A percentile compares a stretch with the other conserved stretches of the same genome.
Conservation (phyloP, 2,797 vertebrate species). For the Scarus forsteni region DNA sequence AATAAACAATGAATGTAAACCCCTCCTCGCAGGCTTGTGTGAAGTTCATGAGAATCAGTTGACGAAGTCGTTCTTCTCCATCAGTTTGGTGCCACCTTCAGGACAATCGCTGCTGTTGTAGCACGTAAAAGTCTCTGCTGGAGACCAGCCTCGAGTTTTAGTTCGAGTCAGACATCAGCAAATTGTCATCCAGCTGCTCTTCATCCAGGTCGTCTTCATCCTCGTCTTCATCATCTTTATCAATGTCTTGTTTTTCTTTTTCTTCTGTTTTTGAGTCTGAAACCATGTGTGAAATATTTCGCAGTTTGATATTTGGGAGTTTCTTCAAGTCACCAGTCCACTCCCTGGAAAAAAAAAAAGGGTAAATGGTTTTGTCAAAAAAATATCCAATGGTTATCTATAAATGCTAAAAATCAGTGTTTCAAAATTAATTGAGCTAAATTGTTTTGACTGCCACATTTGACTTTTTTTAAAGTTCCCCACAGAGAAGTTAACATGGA, state of each 20-base stretch:
- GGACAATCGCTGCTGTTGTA: slow-evolving; percentile 41
- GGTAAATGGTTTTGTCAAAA: not conserved
- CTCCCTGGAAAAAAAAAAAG: slow-evolving; percentile 81
- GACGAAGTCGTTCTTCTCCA: not conserved
- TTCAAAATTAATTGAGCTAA: too few species aligned
- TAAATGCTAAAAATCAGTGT: not conserved
- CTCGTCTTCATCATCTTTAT: slow-evolving; percentile 40
- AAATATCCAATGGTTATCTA: too few species aligned
- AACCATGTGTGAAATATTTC: slow-evolving; percentile 86
- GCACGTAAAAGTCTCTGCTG: not conserved
- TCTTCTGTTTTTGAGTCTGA: slow-evolving; percentile 56
- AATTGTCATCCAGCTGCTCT: slow-evolving; percentile 61
- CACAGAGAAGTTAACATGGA: too few species aligned
- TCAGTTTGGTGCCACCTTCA: slow-evolving; percentile 38
- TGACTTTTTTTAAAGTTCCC: too few species aligned
- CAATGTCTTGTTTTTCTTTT: slow-evolving; percentile 41
- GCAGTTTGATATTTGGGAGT: slow-evolving; percentile 95
- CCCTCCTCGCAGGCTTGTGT: slow-evolving; percentile 35
- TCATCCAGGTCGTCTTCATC: slow-evolving; percentile 54
- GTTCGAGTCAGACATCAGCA: slow-evolving; percentile 61
- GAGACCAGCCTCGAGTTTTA: slow-evolving; percentile 12
- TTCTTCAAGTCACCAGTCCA: slow-evolving; percentile 96
- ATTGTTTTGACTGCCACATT: too few species aligned
- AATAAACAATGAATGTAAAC: slow-evolving; percentile 85
- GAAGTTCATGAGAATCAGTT: slow-evolving; percentile 28